phyloP scores from a whole-genome alignment of 2,888 invertebrate genomes.

The Plebejus melissa region DNA sequence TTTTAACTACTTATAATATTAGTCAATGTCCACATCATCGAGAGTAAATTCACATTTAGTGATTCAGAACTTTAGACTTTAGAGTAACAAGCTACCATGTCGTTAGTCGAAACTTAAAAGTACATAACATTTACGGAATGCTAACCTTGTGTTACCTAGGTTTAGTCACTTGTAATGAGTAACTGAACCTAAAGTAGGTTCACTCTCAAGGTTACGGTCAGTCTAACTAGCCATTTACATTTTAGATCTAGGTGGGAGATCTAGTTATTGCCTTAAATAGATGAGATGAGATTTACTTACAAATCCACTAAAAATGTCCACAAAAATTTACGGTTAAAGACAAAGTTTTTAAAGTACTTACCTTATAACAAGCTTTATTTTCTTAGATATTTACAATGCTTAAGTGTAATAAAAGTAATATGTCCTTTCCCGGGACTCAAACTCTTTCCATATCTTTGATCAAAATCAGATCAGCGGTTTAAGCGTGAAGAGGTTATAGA shows the following conservation, averaged over 20 bases:
- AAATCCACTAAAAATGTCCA: not conserved
- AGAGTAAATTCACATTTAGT: no score
- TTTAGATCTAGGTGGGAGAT: constrained; percentile 1
- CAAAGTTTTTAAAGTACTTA: not conserved
- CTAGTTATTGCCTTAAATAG: not conserved
- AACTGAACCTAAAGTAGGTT: constrained; percentile 11
- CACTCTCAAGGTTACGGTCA: constrained; percentile 8
- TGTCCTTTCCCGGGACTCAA: no score
- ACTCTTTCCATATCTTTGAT: no score
- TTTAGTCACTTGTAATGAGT: constrained; percentile 7
- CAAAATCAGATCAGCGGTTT: no score
- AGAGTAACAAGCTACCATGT: no score
- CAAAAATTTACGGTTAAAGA: no score
- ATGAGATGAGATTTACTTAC: not conserved
- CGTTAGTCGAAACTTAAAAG: not conserved
- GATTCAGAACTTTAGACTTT: no score
- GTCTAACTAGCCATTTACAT: not conserved
- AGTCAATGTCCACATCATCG: no score
- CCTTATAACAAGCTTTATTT: not conserved
- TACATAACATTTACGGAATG: not conserved
- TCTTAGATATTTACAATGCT: not conserved
- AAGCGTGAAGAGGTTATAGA: no score
- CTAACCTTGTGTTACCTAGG: not conserved
- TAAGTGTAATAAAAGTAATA: not conserved
- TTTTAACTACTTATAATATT: no score